Conservation (phyloP, 2,888 invertebrate genomes). For the Xestia ashworthii region DNA sequence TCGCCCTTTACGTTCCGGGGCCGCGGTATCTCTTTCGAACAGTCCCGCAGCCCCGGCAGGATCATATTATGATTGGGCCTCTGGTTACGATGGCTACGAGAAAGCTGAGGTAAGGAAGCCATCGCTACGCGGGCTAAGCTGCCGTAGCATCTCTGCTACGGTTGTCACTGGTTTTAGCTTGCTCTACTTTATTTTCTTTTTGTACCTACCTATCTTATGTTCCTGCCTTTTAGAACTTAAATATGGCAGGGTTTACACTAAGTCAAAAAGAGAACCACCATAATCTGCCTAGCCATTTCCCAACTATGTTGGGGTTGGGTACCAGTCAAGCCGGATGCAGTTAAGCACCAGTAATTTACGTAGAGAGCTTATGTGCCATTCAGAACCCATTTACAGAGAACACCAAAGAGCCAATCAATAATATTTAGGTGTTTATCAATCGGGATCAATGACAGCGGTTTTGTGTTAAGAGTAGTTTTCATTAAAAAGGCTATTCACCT, state of each 20-base stretch:
- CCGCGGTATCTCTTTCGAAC: too few species aligned
- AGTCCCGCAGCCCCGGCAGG: too few species aligned
- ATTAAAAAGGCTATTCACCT: conserved; percentile 9
- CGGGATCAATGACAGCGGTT: background rate
- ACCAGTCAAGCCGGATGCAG: background rate
- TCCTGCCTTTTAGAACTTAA: too few species aligned
- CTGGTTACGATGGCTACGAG: background rate
- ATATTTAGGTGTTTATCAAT: background rate
- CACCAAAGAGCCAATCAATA: background rate
- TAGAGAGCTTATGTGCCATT: background rate
- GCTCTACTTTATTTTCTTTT: background rate
- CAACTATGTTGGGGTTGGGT: background rate
- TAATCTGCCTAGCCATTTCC: background rate
- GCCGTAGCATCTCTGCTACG: background rate
- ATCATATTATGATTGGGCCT: too few species aligned
- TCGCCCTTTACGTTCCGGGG: too few species aligned
- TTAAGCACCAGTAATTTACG: background rate
- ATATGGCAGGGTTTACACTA: too few species aligned
- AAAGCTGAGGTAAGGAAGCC: background rate
- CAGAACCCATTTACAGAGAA: background rate
- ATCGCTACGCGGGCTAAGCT: background rate
- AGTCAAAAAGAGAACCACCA: background rate
- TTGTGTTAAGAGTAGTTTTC: conserved; percentile 1
- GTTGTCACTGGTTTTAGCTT: background rate
- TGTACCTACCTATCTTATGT: background rate